These are phyloP conservation scores for Halocynthia roretzi DNA, from an alignment of 23 tunicate species.

Conservation along the genomic window DNA sequence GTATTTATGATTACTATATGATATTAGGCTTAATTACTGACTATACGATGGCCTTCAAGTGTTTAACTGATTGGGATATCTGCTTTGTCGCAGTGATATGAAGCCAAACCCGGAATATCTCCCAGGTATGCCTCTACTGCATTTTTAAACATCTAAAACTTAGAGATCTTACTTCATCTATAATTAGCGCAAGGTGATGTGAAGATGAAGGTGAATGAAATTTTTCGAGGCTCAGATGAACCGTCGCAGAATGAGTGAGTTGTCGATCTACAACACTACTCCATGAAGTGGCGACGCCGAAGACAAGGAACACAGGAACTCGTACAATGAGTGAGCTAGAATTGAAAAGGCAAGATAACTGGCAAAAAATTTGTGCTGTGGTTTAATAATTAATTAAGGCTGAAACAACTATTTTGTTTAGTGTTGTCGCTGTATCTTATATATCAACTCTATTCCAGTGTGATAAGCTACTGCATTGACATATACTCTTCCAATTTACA, in stretches of 20 bases:
- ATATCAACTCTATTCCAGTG: not conserved
- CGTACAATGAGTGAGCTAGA: slow-evolving; percentile 16
- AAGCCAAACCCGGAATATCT: no score
- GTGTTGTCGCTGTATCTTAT: not conserved
- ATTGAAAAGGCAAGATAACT: not conserved
- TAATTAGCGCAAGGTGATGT: slow-evolving; percentile 44
- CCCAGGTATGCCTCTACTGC: no score
- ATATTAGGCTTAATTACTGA: no score
- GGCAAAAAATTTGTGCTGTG: not conserved
- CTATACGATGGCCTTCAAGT: no score
- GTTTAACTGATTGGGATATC: no score
- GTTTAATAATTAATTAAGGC: not conserved
- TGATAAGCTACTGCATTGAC: not conserved
- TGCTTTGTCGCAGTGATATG: no score
- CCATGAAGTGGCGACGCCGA: slow-evolving; percentile 85
- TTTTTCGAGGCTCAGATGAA: slow-evolving; percentile 29
- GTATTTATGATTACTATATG: no score
- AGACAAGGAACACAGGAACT: slow-evolving; percentile 43
- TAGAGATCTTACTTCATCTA: slow-evolving; percentile 35
- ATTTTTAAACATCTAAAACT: no score
- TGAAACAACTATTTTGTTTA: not conserved
- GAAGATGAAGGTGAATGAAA: slow-evolving; percentile 70
- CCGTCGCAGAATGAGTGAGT: slow-evolving; percentile 46
- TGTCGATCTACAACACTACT: slow-evolving; percentile 41
- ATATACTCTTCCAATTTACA: not conserved